Evolutionary conservation across 2,888 invertebrate genomes (phyloP).

Genomic region (Limnephilus lunatus): DNA sequence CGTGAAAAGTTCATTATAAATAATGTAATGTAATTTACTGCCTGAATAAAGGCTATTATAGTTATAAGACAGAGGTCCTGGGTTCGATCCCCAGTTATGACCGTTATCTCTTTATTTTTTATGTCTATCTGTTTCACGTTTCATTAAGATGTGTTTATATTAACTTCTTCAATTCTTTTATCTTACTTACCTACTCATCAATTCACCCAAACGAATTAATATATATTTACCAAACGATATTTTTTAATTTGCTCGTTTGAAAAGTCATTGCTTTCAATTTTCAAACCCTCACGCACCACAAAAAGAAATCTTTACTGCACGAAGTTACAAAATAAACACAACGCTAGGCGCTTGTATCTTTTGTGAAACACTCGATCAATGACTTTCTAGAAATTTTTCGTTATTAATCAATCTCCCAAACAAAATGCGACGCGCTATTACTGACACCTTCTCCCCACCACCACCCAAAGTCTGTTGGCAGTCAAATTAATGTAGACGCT

Average conservation of each 20-base stretch:
- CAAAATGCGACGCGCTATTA: slow-evolving; percentile 2
- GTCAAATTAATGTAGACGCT: slow-evolving; percentile 20
- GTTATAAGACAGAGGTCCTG: no score
- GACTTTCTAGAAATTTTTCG: slow-evolving; percentile 30
- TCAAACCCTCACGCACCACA: background rate
- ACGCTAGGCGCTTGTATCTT: background rate
- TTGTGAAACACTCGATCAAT: slow-evolving; percentile 29
- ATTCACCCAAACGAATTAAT: no score
- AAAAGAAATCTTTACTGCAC: background rate
- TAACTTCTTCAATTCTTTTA: no score
- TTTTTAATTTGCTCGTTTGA: background rate
- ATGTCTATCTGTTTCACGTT: no score
- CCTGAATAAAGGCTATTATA: no score
- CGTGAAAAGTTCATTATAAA: no score
- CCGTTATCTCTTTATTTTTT: no score
- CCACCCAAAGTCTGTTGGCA: slow-evolving; percentile 3
- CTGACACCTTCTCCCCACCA: background rate
- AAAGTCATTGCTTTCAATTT: background rate
- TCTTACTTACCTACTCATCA: no score
- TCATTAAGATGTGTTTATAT: no score
- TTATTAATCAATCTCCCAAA: slow-evolving; percentile 32
- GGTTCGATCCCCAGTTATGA: no score
- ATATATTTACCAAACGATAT: no score
- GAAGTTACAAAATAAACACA: slow-evolving; percentile 2
- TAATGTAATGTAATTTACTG: no score